These are phyloP conservation scores for Casuarius casuarius DNA, from an alignment of 2,113 vertebrate species.

Conservation along the genomic window DNA sequence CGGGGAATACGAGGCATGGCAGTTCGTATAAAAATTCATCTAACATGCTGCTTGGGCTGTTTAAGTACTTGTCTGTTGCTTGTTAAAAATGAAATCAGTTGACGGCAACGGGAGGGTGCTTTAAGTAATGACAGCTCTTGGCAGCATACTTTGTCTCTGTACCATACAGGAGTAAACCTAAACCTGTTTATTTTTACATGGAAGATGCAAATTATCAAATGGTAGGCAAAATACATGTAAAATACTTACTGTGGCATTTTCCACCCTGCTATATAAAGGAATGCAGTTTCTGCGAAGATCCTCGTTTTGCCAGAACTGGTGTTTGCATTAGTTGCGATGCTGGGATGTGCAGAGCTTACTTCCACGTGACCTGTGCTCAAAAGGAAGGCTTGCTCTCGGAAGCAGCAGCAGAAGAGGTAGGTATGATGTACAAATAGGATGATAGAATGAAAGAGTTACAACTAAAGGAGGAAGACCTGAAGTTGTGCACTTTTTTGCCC, in stretches of 20 bases:
- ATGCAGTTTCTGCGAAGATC: slow-evolving; percentile 97
- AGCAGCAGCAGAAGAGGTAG: slow-evolving; percentile 97
- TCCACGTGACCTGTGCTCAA: slow-evolving; percentile 97
- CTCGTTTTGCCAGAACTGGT: slow-evolving; percentile 94
- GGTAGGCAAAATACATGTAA: neutral
- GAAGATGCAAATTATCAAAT: neutral
- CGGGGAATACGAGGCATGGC: neutral
- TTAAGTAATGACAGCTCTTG: neutral
- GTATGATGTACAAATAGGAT: neutral
- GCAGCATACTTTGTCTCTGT: neutral
- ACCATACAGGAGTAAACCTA: neutral
- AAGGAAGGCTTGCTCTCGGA: slow-evolving; percentile 97
- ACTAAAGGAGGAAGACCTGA: neutral
- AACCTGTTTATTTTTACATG: neutral
- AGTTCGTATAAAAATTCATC: neutral
- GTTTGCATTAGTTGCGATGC: slow-evolving; percentile 99
- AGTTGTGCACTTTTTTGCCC: neutral
- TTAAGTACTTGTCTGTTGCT: neutral
- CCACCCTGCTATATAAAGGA: slow-evolving; percentile 78
- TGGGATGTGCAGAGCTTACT: slow-evolving; percentile 97
- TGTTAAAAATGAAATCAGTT: neutral
- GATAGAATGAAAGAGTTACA: neutral
- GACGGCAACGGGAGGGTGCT: neutral
- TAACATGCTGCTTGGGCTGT: neutral
- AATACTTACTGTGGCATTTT: neutral